A percentile compares a stretch with the other conserved stretches of the same genome.
Conservation (phyloP, 2,888 invertebrate species). For the Ochlodes sylvanus region DNA sequence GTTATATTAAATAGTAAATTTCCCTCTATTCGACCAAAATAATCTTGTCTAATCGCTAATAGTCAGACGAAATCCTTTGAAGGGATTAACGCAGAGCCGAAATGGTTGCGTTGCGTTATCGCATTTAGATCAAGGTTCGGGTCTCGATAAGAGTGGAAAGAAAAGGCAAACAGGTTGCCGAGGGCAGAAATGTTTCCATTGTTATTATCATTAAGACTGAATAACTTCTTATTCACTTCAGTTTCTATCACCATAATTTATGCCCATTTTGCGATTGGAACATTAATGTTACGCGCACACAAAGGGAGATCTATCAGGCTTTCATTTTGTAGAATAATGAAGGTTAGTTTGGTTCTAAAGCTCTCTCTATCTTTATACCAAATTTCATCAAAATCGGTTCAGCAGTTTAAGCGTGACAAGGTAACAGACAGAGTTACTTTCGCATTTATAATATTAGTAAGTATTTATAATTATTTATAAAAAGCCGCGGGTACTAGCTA, state of each 20-base stretch:
- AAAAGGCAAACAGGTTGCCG: slow-evolving; percentile 27
- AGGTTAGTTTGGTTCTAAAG: neutral
- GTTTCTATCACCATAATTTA: neutral
- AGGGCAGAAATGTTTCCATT: slow-evolving; percentile 13
- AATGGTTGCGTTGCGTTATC: slow-evolving; percentile 31
- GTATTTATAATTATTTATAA: no score
- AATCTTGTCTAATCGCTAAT: neutral
- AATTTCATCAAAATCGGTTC: no score
- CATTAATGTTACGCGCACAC: neutral
- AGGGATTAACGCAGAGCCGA: slow-evolving; percentile 30
- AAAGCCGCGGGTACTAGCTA: no score
- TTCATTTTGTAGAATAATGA: neutral
- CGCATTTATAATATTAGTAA: no score
- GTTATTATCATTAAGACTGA: slow-evolving; percentile 25
- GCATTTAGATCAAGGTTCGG: slow-evolving; percentile 32
- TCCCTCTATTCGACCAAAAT: no score
- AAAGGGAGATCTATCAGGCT: neutral
- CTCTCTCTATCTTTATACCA: no score
- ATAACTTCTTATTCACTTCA: neutral
- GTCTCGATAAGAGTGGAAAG: slow-evolving; percentile 21
- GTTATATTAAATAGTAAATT: no score
- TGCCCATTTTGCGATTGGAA: neutral
- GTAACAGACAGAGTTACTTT: no score
- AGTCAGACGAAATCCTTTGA: slow-evolving; percentile 22
- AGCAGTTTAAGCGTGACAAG: no score